Percentiles rank a stretch among this genome's conserved stretches.
Conservation (phyloP, 2,113 vertebrate genomes). For the Arvicanthis niloticus region DNA sequence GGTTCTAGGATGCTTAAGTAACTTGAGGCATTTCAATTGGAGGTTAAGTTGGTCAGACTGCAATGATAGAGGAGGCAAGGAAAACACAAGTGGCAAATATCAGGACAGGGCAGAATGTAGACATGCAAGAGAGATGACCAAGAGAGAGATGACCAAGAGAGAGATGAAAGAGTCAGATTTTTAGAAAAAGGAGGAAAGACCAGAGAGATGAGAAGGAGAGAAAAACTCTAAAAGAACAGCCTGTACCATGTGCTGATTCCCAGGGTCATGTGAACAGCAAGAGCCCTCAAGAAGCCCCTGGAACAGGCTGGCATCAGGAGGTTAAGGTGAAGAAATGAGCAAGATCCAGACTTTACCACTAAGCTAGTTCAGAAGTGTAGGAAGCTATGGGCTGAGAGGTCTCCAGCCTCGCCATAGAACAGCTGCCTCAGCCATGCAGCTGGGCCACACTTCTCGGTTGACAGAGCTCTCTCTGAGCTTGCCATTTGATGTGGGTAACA, state of each 20-base stretch:
- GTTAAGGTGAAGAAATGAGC: rapidly evolving
- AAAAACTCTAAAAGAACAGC: not conserved
- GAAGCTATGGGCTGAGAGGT: not conserved
- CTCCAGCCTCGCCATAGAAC: not conserved
- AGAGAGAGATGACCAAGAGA: not conserved
- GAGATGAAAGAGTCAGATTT: not conserved
- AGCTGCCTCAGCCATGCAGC: rapidly evolving
- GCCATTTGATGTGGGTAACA: not conserved
- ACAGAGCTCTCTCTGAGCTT: not conserved
- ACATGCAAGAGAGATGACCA: not conserved
- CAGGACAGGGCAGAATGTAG: not conserved
- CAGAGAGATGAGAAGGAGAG: not conserved
- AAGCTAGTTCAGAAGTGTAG: not conserved
- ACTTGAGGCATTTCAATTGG: not conserved
- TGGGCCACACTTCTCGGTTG: too few species aligned
- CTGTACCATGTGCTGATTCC: rapidly evolving
- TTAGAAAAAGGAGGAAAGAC: not conserved
- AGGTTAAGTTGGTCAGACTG: not conserved
- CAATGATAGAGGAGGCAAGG: not conserved
- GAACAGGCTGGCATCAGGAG: too few species aligned
- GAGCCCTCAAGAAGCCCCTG: not conserved
- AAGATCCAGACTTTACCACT: rapidly evolving
- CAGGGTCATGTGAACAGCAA: rapidly evolving
- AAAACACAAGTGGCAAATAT: not conserved
- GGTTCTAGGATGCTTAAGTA: not conserved